These are phyloP conservation scores for Salvelinus alpinus DNA, from an alignment of 2,113 vertebrate genomes.

Conservation along the genomic window DNA sequence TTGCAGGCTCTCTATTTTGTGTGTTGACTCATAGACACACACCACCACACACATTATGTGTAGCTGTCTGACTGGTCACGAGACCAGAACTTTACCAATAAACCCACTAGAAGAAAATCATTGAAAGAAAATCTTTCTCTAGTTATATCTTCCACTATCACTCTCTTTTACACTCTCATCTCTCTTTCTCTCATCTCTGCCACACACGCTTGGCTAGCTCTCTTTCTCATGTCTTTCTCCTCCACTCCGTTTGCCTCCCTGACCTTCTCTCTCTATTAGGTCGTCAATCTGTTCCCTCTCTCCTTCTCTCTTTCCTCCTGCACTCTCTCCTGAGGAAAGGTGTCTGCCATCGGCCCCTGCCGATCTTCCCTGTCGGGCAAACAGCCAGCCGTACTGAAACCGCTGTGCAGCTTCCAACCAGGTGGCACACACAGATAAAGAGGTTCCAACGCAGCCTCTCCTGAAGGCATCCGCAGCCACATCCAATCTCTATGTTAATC, in stretches of 20 bases:
- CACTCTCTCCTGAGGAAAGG: neutral
- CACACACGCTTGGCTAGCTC: neutral
- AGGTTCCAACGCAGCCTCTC: constrained; percentile 56
- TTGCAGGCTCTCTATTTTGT: no score
- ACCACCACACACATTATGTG: no score
- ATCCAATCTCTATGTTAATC: constrained; percentile 65
- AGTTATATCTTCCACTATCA: neutral
- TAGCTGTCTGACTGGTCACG: neutral
- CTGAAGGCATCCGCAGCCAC: constrained; percentile 62
- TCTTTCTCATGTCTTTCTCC: constrained; percentile 1
- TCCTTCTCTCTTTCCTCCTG: neutral
- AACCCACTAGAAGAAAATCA: no score
- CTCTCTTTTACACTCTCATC: constrained; percentile 1
- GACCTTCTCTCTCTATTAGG: neutral
- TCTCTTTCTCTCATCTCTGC: constrained; percentile 3
- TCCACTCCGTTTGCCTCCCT: neutral
- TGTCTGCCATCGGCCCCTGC: constrained; percentile 17
- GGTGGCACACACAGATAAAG: constrained; percentile 65
- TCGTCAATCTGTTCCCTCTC: neutral
- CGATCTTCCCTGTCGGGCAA: constrained; percentile 42
- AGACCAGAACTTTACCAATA: no score
- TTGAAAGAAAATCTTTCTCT: no score
- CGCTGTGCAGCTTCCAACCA: constrained; percentile 47
- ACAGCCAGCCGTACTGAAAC: constrained; percentile 42
- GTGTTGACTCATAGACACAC: no score